Evolutionary conservation across 2,113 vertebrate species (phyloP).

Genomic region (Mustela lutreola): DNA sequence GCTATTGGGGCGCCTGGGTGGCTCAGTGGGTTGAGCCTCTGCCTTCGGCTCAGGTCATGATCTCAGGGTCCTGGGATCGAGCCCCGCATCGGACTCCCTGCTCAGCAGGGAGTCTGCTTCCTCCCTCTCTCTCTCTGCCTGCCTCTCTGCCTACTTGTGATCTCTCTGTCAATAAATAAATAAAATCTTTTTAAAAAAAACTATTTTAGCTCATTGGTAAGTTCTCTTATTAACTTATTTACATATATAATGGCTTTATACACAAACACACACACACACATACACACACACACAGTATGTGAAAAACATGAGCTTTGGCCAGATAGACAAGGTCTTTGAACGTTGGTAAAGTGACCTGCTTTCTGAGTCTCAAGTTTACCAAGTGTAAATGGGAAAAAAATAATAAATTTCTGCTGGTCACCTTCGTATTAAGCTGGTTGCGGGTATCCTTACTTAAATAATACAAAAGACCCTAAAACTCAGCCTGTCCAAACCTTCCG

Average conservation of each 20-base stretch:
- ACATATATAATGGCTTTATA: neutral
- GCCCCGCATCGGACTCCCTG: too few species aligned
- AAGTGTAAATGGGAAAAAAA: neutral
- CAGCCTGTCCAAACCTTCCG: neutral
- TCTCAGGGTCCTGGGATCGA: too few species aligned
- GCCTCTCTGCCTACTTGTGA: too few species aligned
- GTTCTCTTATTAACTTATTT: neutral
- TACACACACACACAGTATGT: too few species aligned
- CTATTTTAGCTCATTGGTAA: neutral
- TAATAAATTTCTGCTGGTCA: neutral
- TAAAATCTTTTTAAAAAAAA: too few species aligned
- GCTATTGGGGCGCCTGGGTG: too few species aligned
- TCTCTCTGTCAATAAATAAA: too few species aligned
- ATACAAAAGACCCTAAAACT: neutral
- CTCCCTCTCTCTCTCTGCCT: too few species aligned
- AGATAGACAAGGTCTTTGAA: neutral
- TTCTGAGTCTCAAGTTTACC: conserved; percentile 8
- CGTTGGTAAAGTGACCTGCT: neutral
- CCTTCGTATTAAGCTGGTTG: neutral
- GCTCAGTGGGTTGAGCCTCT: too few species aligned
- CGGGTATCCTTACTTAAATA: neutral
- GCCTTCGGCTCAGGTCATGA: too few species aligned
- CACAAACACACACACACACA: too few species aligned
- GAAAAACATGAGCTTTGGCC: neutral
- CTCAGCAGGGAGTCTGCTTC: too few species aligned